Evolutionary conservation across 1,140 invertebrate genomes (phyloP), one percentile per base, ranked within the genome.

Genomic region (Camponotus vicinus): DNA sequence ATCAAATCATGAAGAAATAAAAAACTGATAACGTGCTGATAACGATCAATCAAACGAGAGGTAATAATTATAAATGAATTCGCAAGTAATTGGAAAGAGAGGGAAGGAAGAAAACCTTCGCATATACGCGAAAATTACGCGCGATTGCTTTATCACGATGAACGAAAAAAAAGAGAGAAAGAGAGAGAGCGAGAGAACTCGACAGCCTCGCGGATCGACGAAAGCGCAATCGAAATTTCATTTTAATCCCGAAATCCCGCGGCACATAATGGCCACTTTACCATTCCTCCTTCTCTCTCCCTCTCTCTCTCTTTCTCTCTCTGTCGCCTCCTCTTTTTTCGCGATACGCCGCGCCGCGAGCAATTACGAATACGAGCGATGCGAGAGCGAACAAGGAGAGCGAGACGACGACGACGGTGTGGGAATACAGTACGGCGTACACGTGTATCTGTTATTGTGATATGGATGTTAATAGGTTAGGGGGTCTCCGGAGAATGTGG

Each of bases 401-500:
- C 67, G 78, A 55, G 45, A 77, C 13, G 63, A 85, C 13, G 78
- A 75, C 49, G 67, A 82, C 82, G 64, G 45, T 83, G 59, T 79
- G 86, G 76, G 71, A 88, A 85, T 86, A 89, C 85, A 32, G 77
- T 85, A 59, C 88, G 83, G 88, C 80, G 76, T 93, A 93, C 93
- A 92, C 91, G 92, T 93, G 92, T 92, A 92, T 94, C 90, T 92
- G 92, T 92, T 93, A 93, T 93, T 93, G 91, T 87, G 94, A 94
- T 94, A 94, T 94, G 92, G 93, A 94, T 94, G 94, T 94, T 94
- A 94, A 94, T 94, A 93, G 93, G 93, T 94, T 94, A 94, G 91
- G 92, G 91, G 93, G 92, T 94, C 93, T 93, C 93, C 89, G 86
- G 92, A 94, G 92, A 92, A 92, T 92, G 91, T 91, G 89, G 92